Evolutionary conservation across 1,140 invertebrate genomes (phyloP), one percentile per base, ranked within the genome.

Genomic region (Holotrichia oblita): DNA sequence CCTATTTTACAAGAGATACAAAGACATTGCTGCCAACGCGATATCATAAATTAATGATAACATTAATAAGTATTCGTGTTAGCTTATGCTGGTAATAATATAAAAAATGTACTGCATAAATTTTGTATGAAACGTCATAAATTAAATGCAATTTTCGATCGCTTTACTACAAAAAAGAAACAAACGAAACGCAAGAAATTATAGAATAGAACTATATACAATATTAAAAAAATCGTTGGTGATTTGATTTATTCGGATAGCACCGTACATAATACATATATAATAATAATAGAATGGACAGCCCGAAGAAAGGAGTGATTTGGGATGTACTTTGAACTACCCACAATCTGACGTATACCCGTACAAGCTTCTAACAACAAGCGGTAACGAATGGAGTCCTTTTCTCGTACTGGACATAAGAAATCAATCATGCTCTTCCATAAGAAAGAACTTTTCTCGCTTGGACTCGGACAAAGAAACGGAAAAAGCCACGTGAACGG

Each of bases 391-490:
- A 69, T 69, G 61, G 61, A 69, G 61, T 69, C 61, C 61, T 34
- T 69, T 69, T 69, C 61, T 69, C 61, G 61, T 34, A 14, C 22
- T 22, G 20, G 61, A 69, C 61, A 69, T 20, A 69, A 69, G 27
- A 69, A 69, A 69, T 69, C 61, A 69, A 69, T 69, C 61, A 69
- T 69, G 61, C 61, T 69, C 27, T 69, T 22, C 22, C 61, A 34
- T 69, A 69, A 69, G 61, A 69, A 69, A 22, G 61, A 20, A 69
- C 22, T 69, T 69, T 69, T 69, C 61, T 69, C 61, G 61, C 61
- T 69, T 9, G n/a, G 59, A 3, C 17, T 61, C 17, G 61, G 22
- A 69, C 61, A 69, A 69, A 69, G 61, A 20, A 34, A 69, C 22
- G 8, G 61, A 69, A 69, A 69, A 69, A 69, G 22, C 61, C 17